These are phyloP conservation scores for Ephestia elutella DNA, from an alignment of 1,140 invertebrate genomes.

Conservation along the genomic window DNA sequence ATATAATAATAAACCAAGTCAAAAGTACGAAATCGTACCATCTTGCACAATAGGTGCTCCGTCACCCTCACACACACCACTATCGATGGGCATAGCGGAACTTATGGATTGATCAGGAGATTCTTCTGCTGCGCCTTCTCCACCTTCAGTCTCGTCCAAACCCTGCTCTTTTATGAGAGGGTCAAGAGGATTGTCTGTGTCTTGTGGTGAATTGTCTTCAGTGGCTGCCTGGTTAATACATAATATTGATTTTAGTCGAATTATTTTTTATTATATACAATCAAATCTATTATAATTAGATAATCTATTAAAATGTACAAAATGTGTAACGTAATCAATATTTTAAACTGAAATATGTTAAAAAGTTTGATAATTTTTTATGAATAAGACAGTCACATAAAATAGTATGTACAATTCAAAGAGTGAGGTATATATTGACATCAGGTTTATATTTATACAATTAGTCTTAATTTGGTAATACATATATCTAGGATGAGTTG, in stretches of 20 bases:
- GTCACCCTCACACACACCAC: slow-evolving; percentile 44
- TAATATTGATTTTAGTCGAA: no score
- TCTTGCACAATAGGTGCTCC: slow-evolving; percentile 55
- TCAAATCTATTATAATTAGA: no score
- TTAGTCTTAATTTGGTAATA: no score
- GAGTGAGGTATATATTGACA: no score
- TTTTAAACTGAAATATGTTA: no score
- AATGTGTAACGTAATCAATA: no score
- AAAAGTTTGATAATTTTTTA: no score
- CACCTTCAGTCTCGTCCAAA: slow-evolving; percentile 45
- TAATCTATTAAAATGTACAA: no score
- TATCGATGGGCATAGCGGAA: slow-evolving; percentile 61
- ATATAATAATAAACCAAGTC: not conserved
- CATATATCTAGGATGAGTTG: no score
- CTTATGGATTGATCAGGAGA: slow-evolving; percentile 71
- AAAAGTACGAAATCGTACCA: slow-evolving; percentile 31
- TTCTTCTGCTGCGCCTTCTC: slow-evolving; percentile 51
- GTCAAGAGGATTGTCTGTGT: slow-evolving; percentile 53
- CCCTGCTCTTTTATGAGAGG: slow-evolving; percentile 53
- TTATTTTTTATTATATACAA: not conserved
- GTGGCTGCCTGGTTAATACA: slow-evolving; percentile 41
- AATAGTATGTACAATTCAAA: no score
- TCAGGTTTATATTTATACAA: no score
- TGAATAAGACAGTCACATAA: no score
- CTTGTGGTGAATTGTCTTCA: slow-evolving; percentile 63